Evolutionary conservation across 2,888 invertebrate species (phyloP), one percentile per base, ranked within the genome.

Genomic region (Parochlus steinenii): DNA sequence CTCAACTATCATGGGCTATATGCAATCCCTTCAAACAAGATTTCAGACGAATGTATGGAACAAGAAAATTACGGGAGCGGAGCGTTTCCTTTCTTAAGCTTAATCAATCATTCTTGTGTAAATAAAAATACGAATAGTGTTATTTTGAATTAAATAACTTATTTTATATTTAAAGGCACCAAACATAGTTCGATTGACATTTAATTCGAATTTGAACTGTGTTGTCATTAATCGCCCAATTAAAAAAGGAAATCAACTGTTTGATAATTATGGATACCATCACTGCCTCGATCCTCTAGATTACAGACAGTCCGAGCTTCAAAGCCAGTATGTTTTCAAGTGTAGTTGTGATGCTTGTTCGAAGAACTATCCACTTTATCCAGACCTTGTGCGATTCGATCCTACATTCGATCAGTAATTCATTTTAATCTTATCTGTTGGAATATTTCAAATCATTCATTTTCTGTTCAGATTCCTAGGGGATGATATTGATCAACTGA

Each of bases 81-180:
- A 6, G 74, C 80, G 5, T 83, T 79, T 61, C 70, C 81, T 2
- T 78, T 82, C 46, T 62, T 73, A 30, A 82, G 82, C 52, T 61
- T 90, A 36, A 55, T 89, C 17, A 86, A 92, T 58, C 92, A 92
- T 54, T 82, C 86, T 1, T 93, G 92, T 57, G n/a, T n/a, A n/a
- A n/a, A n/a, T n/a, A n/a, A n/a, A n/a, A n/a, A n/a, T n/a, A n/a
- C n/a, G n/a, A n/a, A n/a, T n/a, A n/a, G n/a, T n/a, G n/a, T n/a
- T n/a, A n/a, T n/a, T n/a, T n/a, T n/a, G n/a, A n/a, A n/a, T n/a
- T n/a, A n/a, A n/a, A n/a, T n/a, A n/a, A n/a, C n/a, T n/a, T n/a
- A n/a, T n/a, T n/a, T n/a, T n/a, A n/a, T n/a, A n/a, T n/a, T n/a
- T n/a, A n/a, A n/a, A n/a, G n/a, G 67, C 74, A 41, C 83, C 87